Conservation (phyloP, 2,888 invertebrate genomes). For the Latrodectus hesperus region DNA sequence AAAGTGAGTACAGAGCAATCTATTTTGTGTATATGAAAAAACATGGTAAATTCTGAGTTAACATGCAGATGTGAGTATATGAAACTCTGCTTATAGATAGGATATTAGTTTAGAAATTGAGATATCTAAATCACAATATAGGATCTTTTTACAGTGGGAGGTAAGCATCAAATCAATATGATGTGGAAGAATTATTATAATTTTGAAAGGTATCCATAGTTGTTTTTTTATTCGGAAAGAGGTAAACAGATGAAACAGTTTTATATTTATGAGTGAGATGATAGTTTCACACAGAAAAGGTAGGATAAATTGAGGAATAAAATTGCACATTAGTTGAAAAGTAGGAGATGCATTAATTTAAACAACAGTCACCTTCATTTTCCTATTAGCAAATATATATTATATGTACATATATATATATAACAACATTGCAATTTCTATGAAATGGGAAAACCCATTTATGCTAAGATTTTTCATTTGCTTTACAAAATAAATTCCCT, state of each 20-base stretch:
- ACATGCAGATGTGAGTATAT: background rate
- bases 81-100: background rate
- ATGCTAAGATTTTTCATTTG: constrained; percentile 54
- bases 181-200: background rate
- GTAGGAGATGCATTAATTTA: constrained; percentile 33
- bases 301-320: background rate
- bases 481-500: constrained; percentile 34
- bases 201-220: background rate
- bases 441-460: constrained; percentile 45
- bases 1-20: constrained; percentile 5
- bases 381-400: constrained; percentile 59
- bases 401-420: constrained; percentile 44
- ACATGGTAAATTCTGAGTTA: constrained; percentile 1
- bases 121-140: background rate
- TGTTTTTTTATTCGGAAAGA: background rate
- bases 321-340: constrained; percentile 1
- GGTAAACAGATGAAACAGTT: constrained; percentile 3
- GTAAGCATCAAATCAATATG: constrained; percentile 1
- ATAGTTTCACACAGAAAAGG: background rate
- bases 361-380: constrained; percentile 47
- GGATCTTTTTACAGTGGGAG: constrained; percentile 1
- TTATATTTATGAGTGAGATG: background rate
- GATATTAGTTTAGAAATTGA: constrained; percentile 5
- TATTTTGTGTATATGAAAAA: background rate
- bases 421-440: constrained; percentile 57